A percentile compares a stretch with the other conserved stretches of the same genome.
Evolutionary conservation across 64 coral and sea anemone species (phyloP).

Genomic region (Cladopsammia gracilis): DNA sequence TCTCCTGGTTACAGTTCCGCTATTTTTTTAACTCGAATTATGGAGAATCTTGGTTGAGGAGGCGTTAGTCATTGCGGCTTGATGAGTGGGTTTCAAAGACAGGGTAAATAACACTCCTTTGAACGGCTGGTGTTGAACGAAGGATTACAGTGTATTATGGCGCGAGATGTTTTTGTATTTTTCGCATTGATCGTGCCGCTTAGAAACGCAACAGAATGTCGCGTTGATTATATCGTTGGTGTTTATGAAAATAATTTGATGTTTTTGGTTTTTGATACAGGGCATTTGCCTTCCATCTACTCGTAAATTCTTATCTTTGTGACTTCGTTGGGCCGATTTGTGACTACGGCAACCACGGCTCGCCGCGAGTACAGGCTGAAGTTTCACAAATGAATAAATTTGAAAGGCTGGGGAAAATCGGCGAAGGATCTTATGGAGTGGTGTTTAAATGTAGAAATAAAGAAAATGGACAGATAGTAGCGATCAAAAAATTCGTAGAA

Average conservation of each 20-base stretch:
- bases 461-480: constrained; percentile 94
- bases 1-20: neutral
- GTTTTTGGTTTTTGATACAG: neutral
- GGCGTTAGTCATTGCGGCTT: neutral
- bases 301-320: constrained; percentile 4
- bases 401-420: constrained; percentile 97
- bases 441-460: constrained; percentile 98
- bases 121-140: neutral
- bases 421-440: constrained; percentile 98
- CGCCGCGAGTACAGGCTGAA: neutral
- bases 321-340: neutral
- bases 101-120: neutral
- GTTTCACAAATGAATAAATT: constrained; percentile 89
- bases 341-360: neutral
- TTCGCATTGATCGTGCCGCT: neutral
- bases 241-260: neutral
- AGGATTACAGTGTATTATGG: neutral
- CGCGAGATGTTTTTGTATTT: neutral
- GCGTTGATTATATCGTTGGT: neutral
- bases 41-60: constrained; percentile 1
- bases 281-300: neutral
- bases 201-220: neutral
- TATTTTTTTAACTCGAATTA: neutral
- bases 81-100: neutral
- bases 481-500: constrained; percentile 99